These are phyloP conservation scores for Sebastes nivosus DNA, from an alignment of 2,797 vertebrate species.

Conservation along the genomic window DNA sequence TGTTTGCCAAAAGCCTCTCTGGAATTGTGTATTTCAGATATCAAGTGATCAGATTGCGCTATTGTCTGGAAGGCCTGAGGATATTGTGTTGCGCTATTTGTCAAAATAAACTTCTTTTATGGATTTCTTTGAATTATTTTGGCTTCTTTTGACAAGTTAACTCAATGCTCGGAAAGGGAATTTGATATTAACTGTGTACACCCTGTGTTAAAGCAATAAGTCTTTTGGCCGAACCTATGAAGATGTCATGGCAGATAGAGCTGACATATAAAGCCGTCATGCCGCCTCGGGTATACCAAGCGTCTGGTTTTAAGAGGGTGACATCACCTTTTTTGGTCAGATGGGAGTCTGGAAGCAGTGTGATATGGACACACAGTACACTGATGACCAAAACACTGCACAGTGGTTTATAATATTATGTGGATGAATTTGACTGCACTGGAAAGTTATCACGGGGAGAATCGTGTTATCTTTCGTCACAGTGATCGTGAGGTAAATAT, in stretches of 20 bases:
- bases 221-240: slow-evolving; percentile 51
- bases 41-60: slow-evolving; percentile 49
- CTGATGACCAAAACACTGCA: background rate
- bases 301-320: slow-evolving; percentile 37
- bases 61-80: slow-evolving; percentile 44
- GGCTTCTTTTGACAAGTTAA: slow-evolving; percentile 41
- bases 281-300: background rate
- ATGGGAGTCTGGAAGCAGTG: background rate
- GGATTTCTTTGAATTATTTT: slow-evolving; percentile 51
- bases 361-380: background rate
- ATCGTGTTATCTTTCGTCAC: background rate
- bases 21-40: slow-evolving; percentile 49
- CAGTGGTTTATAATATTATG: background rate
- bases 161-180: slow-evolving; percentile 26
- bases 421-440: background rate
- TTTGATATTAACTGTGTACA: slow-evolving; percentile 46
- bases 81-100: slow-evolving; percentile 44
- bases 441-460: background rate
- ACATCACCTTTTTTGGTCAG: slow-evolving; percentile 43
- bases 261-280: slow-evolving; percentile 49
- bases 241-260: slow-evolving; percentile 52
- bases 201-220: slow-evolving; percentile 34
- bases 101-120: slow-evolving; percentile 64
- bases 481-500: background rate
- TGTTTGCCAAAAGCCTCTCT: slow-evolving; percentile 51